phyloP scores from a whole-genome alignment of 2,113 vertebrate genomes.

The Octodon degus region DNA sequence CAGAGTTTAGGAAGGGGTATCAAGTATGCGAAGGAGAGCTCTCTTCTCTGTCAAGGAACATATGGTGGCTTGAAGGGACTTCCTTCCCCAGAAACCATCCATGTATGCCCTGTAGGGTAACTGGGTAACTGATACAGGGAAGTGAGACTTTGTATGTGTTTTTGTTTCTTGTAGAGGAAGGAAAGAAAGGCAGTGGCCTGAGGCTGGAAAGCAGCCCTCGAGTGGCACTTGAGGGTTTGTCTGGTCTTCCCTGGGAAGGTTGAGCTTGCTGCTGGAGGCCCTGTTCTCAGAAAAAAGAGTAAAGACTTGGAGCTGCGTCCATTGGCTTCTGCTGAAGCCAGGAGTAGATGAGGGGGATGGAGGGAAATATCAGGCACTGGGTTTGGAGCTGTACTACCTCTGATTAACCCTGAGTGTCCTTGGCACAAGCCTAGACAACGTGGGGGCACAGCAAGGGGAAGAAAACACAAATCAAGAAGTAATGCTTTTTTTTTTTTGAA shows the following conservation, averaged over 20 bases:
- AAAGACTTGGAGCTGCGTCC: background rate
- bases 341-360: background rate
- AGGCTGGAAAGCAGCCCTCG: background rate
- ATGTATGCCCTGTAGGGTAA: background rate
- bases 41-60: background rate
- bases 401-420: conserved; percentile 63
- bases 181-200: background rate
- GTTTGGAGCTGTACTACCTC: background rate
- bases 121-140: background rate
- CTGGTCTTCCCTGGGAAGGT: background rate
- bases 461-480: conserved; percentile 88
- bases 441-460: conserved; percentile 67
- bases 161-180: background rate
- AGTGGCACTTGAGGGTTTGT: background rate
- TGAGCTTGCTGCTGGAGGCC: background rate
- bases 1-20: conserved; percentile 6
- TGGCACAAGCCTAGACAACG: conserved; percentile 46
- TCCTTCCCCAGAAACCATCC: background rate
- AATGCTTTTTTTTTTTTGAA: conserved; percentile 85
- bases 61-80: background rate
- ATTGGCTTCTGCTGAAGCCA: background rate
- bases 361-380: background rate
- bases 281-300: background rate
- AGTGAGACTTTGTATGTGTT: background rate
- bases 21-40: background rate